phyloP scores from a whole-genome alignment of 2,888 invertebrate genomes.

The Drosophila crucigera region DNA sequence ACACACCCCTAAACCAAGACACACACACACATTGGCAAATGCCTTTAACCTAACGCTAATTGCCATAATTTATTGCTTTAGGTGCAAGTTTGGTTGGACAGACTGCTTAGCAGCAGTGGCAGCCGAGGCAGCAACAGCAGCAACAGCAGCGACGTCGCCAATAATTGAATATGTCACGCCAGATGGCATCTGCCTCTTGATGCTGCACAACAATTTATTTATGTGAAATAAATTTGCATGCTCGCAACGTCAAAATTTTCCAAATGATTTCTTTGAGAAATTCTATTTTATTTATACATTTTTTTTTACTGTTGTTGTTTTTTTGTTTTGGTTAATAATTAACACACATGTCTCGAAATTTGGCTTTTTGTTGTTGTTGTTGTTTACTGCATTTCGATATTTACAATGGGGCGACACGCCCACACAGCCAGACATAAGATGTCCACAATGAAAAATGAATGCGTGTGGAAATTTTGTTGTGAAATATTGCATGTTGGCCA shows the following conservation, averaged over 20 bases:
- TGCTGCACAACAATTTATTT: constrained; percentile 40
- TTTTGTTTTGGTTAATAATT: constrained; percentile 36
- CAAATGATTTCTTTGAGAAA: background rate
- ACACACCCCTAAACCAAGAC: constrained; percentile 18
- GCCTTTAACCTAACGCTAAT: constrained; percentile 65
- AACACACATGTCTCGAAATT: constrained; percentile 48
- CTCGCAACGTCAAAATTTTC: constrained; percentile 4
- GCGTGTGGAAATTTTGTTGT: background rate
- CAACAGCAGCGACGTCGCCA: constrained; percentile 43
- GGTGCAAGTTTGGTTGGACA: constrained; percentile 57
- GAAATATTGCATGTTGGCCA: background rate
- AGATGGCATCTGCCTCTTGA: constrained; percentile 33
- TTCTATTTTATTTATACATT: constrained; percentile 24
- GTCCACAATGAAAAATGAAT: constrained; percentile 1
- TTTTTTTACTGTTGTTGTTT: background rate
- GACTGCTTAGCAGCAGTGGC: constrained; percentile 2
- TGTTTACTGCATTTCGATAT: constrained; percentile 34
- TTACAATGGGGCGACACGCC: constrained; percentile 52
- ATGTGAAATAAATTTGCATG: constrained; percentile 63
- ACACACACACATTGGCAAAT: constrained; percentile 22
- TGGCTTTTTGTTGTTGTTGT: background rate
- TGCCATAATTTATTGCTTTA: constrained; percentile 76
- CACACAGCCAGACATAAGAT: constrained; percentile 44
- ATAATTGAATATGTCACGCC: constrained; percentile 64
- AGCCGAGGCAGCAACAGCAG: constrained; percentile 20